These are phyloP conservation scores for Heliconius aoede DNA, from an alignment of 2,888 invertebrate genomes.

Conservation along the genomic window DNA sequence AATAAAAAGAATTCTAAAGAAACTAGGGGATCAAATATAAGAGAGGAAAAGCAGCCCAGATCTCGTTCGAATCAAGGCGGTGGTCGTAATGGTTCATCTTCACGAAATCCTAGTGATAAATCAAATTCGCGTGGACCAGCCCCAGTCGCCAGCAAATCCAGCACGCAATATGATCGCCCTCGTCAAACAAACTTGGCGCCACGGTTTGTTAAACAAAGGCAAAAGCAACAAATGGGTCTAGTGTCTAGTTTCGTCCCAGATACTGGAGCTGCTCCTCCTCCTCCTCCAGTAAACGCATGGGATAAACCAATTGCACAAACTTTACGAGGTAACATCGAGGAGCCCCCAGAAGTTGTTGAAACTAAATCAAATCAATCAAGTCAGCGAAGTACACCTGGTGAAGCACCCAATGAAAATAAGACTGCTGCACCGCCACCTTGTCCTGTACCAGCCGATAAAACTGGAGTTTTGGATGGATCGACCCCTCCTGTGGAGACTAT, in stretches of 20 bases:
- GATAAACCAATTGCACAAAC: slow-evolving; percentile 91
- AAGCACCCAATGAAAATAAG: slow-evolving; percentile 66
- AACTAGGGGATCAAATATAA: slow-evolving; percentile 64
- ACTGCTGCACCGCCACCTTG: slow-evolving; percentile 56
- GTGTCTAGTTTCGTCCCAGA: slow-evolving; percentile 77
- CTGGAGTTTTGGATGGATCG: slow-evolving; percentile 87
- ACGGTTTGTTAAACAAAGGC: slow-evolving; percentile 90
- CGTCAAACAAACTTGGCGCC: slow-evolving; percentile 88
- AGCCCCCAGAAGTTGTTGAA: slow-evolving; percentile 63
- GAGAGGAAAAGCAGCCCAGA: slow-evolving; percentile 76
- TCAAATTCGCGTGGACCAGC: slow-evolving; percentile 66
- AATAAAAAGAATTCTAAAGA: slow-evolving; percentile 90
- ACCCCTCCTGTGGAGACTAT: slow-evolving; percentile 93
- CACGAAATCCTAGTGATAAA: slow-evolving; percentile 74
- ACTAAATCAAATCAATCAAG: slow-evolving; percentile 74
- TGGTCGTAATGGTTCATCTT: slow-evolving; percentile 74
- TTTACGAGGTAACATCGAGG: slow-evolving; percentile 83
- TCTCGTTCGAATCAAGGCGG: slow-evolving; percentile 78
- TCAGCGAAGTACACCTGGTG: slow-evolving; percentile 77
- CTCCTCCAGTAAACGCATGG: slow-evolving; percentile 92
- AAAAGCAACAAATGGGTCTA: slow-evolving; percentile 79
- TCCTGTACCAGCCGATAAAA: slow-evolving; percentile 73
- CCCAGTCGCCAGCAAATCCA: slow-evolving; percentile 66
- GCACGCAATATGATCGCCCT: slow-evolving; percentile 76
- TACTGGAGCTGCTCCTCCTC: slow-evolving; percentile 84